Evolutionary conservation across 2,888 invertebrate species (phyloP), one percentile per base, ranked within the genome.

Genomic region (Saturnia pavonia): DNA sequence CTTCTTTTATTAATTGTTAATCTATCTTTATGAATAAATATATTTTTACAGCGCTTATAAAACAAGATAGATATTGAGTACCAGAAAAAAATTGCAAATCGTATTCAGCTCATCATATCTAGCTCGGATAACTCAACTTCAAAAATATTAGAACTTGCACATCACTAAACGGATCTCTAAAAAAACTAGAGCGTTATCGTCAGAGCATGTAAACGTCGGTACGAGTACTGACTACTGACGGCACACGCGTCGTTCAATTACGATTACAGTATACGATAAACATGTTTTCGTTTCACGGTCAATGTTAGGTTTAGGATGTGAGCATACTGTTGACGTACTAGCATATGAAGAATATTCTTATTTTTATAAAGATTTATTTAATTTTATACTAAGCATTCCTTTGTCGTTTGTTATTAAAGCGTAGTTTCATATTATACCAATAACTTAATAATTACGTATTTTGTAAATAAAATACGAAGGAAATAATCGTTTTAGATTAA

Each of bases 241-340:
- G 40, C 43, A 66, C 25, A 25, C n/a, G 74, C 71, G 73, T 68
- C 70, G 73, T 71, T 69, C 74, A 72, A 73, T 75, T 73, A 75
- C 72, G 73, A 74, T 76, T 71, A 70, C 70, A 70, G 69, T 70
- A 71, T 54, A 65, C 70, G 74, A 77, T 76, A 76, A 74, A 71
- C 54, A 63, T 69, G 71, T 70, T 70, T 70, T 67, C 27, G n/a
- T 75, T 79, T 80, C 77, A 77, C 73, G 79, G 79, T 70, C 79
- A 79, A 74, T 76, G 77, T 73, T 75, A 75, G 74, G 57, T 66
- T 65, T 63, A 67, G 63, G 70, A 68, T 43, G 63, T 19, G 45
- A 19, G 22, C 22, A 57, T 22, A 63, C 22, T 14, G 12, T 40
- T 45, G n/a, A 27, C 19, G n/a, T 42, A 43, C 3, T 27, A 9